A percentile compares a stretch with the other conserved stretches of the same genome.
Evolutionary conservation across 1,140 invertebrate species (phyloP).

Genomic region (Camponotus floridanus): DNA sequence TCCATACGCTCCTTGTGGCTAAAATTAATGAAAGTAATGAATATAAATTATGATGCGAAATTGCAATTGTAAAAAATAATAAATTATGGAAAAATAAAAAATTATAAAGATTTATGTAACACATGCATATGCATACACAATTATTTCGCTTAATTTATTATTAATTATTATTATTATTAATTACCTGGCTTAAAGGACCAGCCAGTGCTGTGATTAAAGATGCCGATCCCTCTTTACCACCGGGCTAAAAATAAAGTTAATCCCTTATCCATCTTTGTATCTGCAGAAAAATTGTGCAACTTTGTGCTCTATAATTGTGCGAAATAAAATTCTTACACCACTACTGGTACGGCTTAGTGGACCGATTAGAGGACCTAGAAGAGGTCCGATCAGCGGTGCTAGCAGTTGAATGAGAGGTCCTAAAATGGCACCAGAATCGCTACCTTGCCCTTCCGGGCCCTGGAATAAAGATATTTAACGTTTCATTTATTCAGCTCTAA

Average conservation of each 20-base stretch:
- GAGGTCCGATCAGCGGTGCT: slow-evolving; percentile 81
- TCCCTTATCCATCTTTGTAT: neutral
- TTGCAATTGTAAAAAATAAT: neutral
- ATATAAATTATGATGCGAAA: slow-evolving; percentile 7
- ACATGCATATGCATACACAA: no score
- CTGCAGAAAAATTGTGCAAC: neutral
- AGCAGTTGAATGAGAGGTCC: slow-evolving; percentile 78
- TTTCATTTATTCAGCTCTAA: no score
- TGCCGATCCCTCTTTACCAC: slow-evolving; percentile 75
- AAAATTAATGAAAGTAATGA: slow-evolving; percentile 40
- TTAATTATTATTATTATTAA: no score
- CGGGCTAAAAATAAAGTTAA: slow-evolving; percentile 74
- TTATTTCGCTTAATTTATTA: no score
- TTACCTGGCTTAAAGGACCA: slow-evolving; percentile 80
- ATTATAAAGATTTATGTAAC: no score
- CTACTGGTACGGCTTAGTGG: slow-evolving; percentile 79
- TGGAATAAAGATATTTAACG: slow-evolving; percentile 55
- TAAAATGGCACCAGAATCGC: slow-evolving; percentile 80
- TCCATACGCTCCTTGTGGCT: slow-evolving; percentile 79
- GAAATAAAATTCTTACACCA: slow-evolving; percentile 76
- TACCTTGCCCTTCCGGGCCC: slow-evolving; percentile 80
- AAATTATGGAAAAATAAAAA: no score
- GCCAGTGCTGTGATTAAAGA: slow-evolving; percentile 69
- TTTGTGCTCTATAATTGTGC: neutral
- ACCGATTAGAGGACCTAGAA: slow-evolving; percentile 79